Evolutionary conservation across 2,888 invertebrate species (phyloP).

Genomic region (Drosophila mimetica): DNA sequence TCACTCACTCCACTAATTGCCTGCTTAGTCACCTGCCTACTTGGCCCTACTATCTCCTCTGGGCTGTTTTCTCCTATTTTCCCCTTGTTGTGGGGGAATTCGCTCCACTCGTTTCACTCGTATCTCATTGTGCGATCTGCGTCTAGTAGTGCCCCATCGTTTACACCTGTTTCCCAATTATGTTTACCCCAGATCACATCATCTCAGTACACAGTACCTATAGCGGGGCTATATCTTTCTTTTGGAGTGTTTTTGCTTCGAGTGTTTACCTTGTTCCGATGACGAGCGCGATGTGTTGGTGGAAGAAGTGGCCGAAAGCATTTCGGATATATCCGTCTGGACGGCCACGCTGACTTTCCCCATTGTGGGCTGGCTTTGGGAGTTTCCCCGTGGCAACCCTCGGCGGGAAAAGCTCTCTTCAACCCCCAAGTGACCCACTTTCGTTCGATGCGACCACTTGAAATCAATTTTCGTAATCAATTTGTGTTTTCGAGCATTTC

Average conservation of each 20-base stretch:
- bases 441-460: constrained; percentile 53
- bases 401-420: constrained; percentile 13
- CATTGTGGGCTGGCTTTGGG: constrained; percentile 34
- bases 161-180: constrained; percentile 66
- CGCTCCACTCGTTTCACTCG: constrained; percentile 45
- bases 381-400: constrained; percentile 19
- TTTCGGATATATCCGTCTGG: constrained; percentile 83
- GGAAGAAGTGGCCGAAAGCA: constrained; percentile 77
- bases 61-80: neutral
- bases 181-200: constrained; percentile 49
- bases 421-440: constrained; percentile 68
- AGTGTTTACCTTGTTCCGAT: constrained; percentile 79
- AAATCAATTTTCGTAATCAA: constrained; percentile 71
- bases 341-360: constrained; percentile 82
- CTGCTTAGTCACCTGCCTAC: constrained; percentile 22
- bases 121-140: constrained; percentile 52
- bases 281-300: constrained; percentile 75
- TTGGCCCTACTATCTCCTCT: neutral
- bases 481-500: constrained; percentile 63
- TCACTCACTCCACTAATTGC: constrained; percentile 12
- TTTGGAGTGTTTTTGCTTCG: constrained; percentile 9
- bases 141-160: constrained; percentile 11
- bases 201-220: constrained; percentile 19
- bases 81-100: constrained; percentile 34
- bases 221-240: constrained; percentile 30